These are phyloP conservation scores for Tipula confusa DNA, from an alignment of 2,888 invertebrate species.

Conservation along the genomic window DNA sequence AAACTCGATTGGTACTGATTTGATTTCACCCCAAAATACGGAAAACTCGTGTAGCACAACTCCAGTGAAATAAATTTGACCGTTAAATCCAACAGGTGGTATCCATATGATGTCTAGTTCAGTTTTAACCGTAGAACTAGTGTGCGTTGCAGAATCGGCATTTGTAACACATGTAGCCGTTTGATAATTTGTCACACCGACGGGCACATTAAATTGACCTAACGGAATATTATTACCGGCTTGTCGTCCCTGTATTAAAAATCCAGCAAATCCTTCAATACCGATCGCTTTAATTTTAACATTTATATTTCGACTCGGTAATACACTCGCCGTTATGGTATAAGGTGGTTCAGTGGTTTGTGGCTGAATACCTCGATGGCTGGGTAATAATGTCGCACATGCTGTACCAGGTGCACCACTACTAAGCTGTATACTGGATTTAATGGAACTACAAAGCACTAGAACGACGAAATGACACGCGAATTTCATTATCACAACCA, in stretches of 20 bases:
- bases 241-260: constrained; percentile 53
- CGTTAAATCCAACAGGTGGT: constrained; percentile 68
- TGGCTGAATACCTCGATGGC: constrained; percentile 57
- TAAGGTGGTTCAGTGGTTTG: constrained; percentile 59
- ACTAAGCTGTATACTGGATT: constrained; percentile 43
- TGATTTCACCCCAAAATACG: constrained; percentile 72
- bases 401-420: constrained; percentile 50
- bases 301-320: constrained; percentile 52
- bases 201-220: constrained; percentile 49
- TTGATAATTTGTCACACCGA: constrained; percentile 51
- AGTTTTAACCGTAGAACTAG: constrained; percentile 57
- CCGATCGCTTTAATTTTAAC: constrained; percentile 50
- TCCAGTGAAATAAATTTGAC: constrained; percentile 75
- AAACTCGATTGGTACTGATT: constrained; percentile 66
- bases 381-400: constrained; percentile 56
- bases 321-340: constrained; percentile 48
- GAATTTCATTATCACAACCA: background rate
- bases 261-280: constrained; percentile 52
- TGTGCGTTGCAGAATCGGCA: constrained; percentile 69
- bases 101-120: constrained; percentile 70
- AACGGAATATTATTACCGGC: constrained; percentile 49
- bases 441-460: constrained; percentile 36
- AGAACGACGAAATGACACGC: background rate
- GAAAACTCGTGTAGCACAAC: constrained; percentile 39
- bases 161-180: constrained; percentile 60